Evolutionary conservation across 1,140 invertebrate genomes (phyloP), one percentile per base, ranked within the genome.

Genomic region (Caligus rogercresseyi): DNA sequence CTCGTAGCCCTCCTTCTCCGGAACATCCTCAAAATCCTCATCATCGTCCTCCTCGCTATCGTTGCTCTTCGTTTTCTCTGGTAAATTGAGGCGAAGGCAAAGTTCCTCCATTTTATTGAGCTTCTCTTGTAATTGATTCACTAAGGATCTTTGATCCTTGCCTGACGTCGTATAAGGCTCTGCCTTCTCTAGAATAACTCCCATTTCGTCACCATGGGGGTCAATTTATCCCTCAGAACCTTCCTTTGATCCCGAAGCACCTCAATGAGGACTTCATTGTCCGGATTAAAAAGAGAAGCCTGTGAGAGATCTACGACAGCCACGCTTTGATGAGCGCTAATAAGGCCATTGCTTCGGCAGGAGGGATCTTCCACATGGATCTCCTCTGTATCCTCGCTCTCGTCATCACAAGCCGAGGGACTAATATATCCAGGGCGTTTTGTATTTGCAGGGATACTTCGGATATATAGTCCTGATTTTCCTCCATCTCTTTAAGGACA

Each of bases 11-110:
- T 65, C 63, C 1, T 64, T 25, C 25, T 18, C 26, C 52, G 60
- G 18, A 56, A 25, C 15, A 31, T 51, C 2, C 14, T 43, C 25
- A 52, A 53, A 43, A 11, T 43, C 31, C 7, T 43, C 31, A n/a
- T 43, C 31, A 1, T 0, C 43, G 18, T n/a, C 67, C 18, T 52
- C 57, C 24, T 65, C 65, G 67, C 31, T 21, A 64, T 7, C 67
- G 18, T 18, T 67, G 16, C 57, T 68, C 65, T 25, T 67, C 67
- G 18, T 64, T 25, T 43, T 43, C n/a, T 43, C n/a, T n/a, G 31
- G 31, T 43, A 43, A 11, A 43, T 11, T 43, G 7, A 43, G n/a
- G n/a, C 31, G 31, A 43, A n/a, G 7, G n/a, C 31, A 43, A 43
- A 43, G 7, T 11, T 43, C 31, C n/a, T 43, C 31, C n/a, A 43